Evolutionary conservation across 2,888 invertebrate species (phyloP).

Genomic region (Vesta saturnalis): DNA sequence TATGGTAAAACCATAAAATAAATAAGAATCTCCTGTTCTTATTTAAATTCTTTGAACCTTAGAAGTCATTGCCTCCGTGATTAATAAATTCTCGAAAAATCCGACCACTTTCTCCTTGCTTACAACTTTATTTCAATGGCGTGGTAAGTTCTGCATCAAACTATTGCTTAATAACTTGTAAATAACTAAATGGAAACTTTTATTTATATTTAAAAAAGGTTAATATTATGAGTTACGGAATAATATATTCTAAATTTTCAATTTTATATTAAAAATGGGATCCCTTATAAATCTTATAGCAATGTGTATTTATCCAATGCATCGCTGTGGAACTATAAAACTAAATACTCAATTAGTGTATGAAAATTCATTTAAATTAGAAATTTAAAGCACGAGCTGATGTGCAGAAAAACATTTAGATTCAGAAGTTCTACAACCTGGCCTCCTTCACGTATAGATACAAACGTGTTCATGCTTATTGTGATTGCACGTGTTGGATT

Average conservation of each 20-base stretch:
- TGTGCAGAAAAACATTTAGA: conserved; percentile 10
- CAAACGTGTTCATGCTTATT: conserved; percentile 11
- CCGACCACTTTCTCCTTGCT: conserved; percentile 57
- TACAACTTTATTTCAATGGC: conserved; percentile 51
- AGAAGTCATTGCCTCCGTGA: conserved; percentile 55
- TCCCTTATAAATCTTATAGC: too few relatives aligned
- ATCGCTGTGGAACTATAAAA: too few relatives aligned
- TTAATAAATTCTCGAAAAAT: conserved; percentile 59
- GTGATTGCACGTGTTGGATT: background rate
- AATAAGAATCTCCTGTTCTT: conserved; percentile 38
- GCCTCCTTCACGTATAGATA: conserved; percentile 10
- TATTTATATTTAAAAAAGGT: conserved; percentile 6
- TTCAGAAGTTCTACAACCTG: conserved; percentile 8
- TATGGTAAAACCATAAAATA: conserved; percentile 33
- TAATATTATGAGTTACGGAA: background rate
- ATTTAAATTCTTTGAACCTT: conserved; percentile 42
- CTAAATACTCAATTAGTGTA: too few relatives aligned
- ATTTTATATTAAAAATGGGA: too few relatives aligned
- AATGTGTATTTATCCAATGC: too few relatives aligned
- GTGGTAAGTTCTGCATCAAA: conserved; percentile 36
- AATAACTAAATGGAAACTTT: conserved; percentile 19
- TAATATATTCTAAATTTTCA: too few relatives aligned
- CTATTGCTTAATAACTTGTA: conserved; percentile 20
- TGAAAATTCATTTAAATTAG: background rate
- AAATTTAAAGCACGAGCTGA: background rate